Evolutionary conservation across 2,113 vertebrate species (phyloP).

Genomic region (Hemichromis elongatus): DNA sequence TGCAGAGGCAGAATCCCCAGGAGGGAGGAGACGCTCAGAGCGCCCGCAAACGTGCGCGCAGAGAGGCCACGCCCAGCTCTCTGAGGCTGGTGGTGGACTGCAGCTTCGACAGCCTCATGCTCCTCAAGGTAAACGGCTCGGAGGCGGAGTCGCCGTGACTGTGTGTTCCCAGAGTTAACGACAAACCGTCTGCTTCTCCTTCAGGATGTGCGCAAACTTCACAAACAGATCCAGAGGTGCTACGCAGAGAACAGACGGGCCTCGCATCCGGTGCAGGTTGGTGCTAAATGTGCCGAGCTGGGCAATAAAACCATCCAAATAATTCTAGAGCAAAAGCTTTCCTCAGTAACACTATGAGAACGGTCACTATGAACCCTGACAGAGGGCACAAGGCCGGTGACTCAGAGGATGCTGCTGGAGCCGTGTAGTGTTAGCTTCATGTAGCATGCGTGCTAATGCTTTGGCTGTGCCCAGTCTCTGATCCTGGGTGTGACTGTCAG

Average conservation of each 20-base stretch:
- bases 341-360: too few species aligned
- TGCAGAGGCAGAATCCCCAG: slow-evolving; percentile 74
- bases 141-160: accelerated
- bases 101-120: slow-evolving; percentile 91
- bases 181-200: background rate
- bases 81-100: slow-evolving; percentile 91
- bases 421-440: too few species aligned
- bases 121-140: slow-evolving; percentile 75
- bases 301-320: too few species aligned
- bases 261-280: slow-evolving; percentile 86
- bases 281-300: background rate
- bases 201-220: slow-evolving; percentile 93
- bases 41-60: slow-evolving; percentile 75
- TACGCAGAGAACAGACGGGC: slow-evolving; percentile 93
- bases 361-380: too few species aligned
- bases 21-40: slow-evolving; percentile 38
- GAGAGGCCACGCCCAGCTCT: slow-evolving; percentile 73
- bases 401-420: too few species aligned
- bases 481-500: accelerated
- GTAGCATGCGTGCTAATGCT: too few species aligned
- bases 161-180: background rate
- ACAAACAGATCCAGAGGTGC: slow-evolving; percentile 96
- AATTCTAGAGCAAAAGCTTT: too few species aligned
- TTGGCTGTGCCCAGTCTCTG: too few species aligned
- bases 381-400: accelerated